phyloP scores from a whole-genome alignment of 2,113 vertebrate genomes.

The Boulengeromyrus knoepffleri region DNA sequence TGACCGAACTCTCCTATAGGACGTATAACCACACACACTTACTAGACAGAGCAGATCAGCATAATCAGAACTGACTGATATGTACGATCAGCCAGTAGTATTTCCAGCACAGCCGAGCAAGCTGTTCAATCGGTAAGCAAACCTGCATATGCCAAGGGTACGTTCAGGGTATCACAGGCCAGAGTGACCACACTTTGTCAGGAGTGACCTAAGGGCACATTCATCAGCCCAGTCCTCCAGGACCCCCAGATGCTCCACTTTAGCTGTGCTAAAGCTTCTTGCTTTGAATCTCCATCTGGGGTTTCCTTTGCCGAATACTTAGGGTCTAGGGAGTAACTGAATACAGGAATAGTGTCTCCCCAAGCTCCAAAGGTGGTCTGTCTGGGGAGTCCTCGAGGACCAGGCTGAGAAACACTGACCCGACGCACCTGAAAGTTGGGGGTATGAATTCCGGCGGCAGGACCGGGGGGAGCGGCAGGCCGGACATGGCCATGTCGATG shows the following conservation, averaged over 20 bases:
- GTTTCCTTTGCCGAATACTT: background rate
- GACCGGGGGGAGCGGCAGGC: constrained; percentile 80
- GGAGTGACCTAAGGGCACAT: background rate
- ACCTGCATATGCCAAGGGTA: background rate
- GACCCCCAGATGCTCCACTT: background rate
- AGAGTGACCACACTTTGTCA: background rate
- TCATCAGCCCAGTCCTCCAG: background rate
- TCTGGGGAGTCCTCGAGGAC: background rate
- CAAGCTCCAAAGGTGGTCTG: background rate
- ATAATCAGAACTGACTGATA: background rate
- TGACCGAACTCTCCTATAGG: constrained; percentile 80
- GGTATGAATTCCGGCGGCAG: constrained; percentile 88
- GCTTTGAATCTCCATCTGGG: background rate
- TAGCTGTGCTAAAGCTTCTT: background rate
- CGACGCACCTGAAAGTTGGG: constrained; percentile 82
- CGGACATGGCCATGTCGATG: constrained; percentile 96
- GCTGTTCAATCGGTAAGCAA: background rate
- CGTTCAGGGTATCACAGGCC: background rate
- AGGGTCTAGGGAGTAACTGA: background rate
- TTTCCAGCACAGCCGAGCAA: background rate
- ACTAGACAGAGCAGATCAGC: background rate
- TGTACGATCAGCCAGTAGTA: background rate
- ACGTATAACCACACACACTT: background rate
- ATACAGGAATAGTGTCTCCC: background rate
- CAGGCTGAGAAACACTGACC: background rate